These are phyloP conservation scores for Rousettus leschenaultii DNA, from an alignment of 2,113 vertebrate species.

Conservation along the genomic window DNA sequence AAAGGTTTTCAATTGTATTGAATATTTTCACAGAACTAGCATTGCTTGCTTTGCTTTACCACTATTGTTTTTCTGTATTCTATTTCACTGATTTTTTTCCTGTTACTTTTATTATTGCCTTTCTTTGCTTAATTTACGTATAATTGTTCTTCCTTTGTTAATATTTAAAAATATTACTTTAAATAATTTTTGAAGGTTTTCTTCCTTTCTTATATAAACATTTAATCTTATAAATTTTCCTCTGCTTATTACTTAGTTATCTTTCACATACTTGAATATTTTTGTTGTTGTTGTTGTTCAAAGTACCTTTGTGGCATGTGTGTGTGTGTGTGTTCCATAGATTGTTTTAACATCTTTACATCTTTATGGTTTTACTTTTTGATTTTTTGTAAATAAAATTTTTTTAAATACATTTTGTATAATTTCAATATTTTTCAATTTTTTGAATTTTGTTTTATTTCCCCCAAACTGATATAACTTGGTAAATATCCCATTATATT, in stretches of 20 bases:
- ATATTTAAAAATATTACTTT: neutral
- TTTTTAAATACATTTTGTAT: neutral
- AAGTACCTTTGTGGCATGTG: neutral
- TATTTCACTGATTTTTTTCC: neutral
- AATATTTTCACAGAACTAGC: neutral
- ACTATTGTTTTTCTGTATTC: neutral
- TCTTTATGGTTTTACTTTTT: neutral
- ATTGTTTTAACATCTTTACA: neutral
- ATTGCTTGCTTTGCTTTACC: neutral
- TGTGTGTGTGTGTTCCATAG: neutral
- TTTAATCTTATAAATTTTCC: neutral
- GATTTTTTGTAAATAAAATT: neutral
- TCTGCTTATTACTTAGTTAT: neutral
- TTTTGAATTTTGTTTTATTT: neutral
- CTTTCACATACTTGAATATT: neutral
- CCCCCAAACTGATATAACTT: neutral
- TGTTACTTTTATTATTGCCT: neutral
- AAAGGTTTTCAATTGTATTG: neutral
- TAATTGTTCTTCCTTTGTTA: neutral
- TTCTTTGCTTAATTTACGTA: neutral
- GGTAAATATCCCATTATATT: neutral
- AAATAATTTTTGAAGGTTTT: neutral
- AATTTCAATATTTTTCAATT: neutral
- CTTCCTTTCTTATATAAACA: neutral
- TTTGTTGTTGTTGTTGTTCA: neutral